phyloP scores from a whole-genome alignment of 1,140 invertebrate species.

The Megathymus violae region DNA sequence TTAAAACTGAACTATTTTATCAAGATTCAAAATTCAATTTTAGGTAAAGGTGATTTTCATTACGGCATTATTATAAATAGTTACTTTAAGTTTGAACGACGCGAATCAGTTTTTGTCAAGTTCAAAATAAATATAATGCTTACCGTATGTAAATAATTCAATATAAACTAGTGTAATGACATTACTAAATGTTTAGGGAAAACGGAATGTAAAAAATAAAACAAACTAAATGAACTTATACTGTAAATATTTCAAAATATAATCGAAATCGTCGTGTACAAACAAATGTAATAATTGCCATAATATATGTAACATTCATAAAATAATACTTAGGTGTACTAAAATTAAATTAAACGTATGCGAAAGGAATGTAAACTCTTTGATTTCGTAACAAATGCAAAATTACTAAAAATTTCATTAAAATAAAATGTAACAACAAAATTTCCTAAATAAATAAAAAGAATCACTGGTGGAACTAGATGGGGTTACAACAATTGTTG shows the following conservation, averaged over 20 bases:
- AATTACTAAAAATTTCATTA: conserved; percentile 2
- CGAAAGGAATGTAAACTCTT: conserved; percentile 27
- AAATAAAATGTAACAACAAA: conserved; percentile 11
- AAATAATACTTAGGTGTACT: conserved; percentile 14
- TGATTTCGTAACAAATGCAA: conserved; percentile 21
- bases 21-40: too few relatives aligned
- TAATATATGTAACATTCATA: conserved; percentile 17
- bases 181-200: too few relatives aligned
- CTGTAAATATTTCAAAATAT: conserved; percentile 13
- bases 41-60: too few relatives aligned
- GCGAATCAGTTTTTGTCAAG: too few relatives aligned
- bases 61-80: too few relatives aligned
- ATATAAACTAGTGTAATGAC: too few relatives aligned
- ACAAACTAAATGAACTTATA: conserved; percentile 14
- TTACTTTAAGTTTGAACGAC: too few relatives aligned
- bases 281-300: conserved; percentile 3
- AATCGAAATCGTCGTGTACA: conserved; percentile 1
- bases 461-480: conserved; percentile 6
- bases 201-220: conserved; percentile 4
- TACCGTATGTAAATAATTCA: too few relatives aligned
- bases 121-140: too few relatives aligned
- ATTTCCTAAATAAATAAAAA: conserved; percentile 9
- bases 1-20: too few relatives aligned
- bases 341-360: conserved; percentile 9
- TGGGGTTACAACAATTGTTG: background rate